Percentiles rank a stretch among this genome's conserved stretches.
Conservation (phyloP, 2,113 vertebrate species). For the Phoxinus phoxinus region DNA sequence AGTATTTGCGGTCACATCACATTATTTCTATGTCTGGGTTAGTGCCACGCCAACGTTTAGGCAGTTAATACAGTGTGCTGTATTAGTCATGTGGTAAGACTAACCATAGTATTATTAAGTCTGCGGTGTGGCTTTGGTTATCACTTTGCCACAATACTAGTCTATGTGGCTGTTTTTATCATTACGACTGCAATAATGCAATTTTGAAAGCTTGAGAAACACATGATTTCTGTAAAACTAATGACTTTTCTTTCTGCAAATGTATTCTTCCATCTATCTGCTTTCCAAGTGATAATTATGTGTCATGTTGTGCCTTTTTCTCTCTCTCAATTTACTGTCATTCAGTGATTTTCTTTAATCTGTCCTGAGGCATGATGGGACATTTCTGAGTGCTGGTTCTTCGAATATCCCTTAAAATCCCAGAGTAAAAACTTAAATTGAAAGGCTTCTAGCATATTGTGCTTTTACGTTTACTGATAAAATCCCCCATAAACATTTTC, state of each 20-base stretch:
- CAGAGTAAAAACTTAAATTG: background rate
- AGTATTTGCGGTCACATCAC: background rate
- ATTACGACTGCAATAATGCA: background rate
- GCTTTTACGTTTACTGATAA: background rate
- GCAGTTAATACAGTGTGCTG: too few species aligned
- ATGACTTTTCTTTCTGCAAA: background rate
- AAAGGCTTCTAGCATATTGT: background rate
- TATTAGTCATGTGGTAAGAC: background rate
- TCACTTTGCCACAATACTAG: background rate
- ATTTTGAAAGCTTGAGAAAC: background rate
- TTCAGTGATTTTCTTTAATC: constrained; percentile 25
- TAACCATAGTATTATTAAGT: background rate
- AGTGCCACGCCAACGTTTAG: too few species aligned
- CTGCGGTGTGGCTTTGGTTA: background rate
- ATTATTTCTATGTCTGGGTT: background rate
- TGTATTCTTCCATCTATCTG: too few species aligned
- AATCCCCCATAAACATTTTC: background rate
- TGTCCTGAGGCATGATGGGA: constrained; percentile 17
- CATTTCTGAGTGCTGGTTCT: constrained; percentile 19
- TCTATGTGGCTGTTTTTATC: background rate
- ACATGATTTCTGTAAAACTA: background rate
- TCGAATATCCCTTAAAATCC: constrained; percentile 4
- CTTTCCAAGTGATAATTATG: background rate
- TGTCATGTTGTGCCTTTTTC: background rate
- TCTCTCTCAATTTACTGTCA: constrained; percentile 13